phyloP scores from a whole-genome alignment of 2,888 invertebrate genomes.

The Caenorhabditis doughertyi region DNA sequence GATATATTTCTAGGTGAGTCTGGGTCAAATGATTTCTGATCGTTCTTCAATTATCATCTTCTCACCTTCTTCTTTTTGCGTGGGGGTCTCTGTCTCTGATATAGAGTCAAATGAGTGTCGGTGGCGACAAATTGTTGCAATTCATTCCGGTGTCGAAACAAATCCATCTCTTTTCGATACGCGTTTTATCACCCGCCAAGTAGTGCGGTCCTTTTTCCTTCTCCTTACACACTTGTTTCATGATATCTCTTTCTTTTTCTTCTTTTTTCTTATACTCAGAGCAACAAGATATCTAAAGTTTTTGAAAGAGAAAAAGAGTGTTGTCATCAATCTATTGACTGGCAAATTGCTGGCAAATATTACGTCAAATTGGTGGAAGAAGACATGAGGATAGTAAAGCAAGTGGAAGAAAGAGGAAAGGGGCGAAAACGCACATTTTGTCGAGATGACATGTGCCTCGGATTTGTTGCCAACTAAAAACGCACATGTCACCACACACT shows the following conservation, averaged over 20 bases:
- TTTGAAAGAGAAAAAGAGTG: constrained; percentile 7
- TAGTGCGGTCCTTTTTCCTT: background rate
- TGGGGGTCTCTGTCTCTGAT: constrained; percentile 20
- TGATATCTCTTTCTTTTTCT: constrained; percentile 18
- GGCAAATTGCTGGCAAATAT: constrained; percentile 65
- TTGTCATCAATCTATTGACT: constrained; percentile 64
- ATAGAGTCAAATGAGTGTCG: background rate
- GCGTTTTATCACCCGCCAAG: constrained; percentile 49
- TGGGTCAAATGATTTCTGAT: constrained; percentile 27
- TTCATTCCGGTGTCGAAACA: constrained; percentile 7
- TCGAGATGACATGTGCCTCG: constrained; percentile 56
- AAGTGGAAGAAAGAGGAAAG: constrained; percentile 3
- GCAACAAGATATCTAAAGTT: background rate
- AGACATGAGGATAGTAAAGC: constrained; percentile 20
- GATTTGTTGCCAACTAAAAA: constrained; percentile 62
- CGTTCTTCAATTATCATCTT: constrained; percentile 16
- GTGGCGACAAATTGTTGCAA: constrained; percentile 63
- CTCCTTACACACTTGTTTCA: constrained; percentile 57
- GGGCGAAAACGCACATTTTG: constrained; percentile 23
- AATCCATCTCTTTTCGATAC: constrained; percentile 9
- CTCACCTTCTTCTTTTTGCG: constrained; percentile 34
- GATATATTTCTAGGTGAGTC: constrained; percentile 87
- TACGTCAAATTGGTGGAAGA: constrained; percentile 58
- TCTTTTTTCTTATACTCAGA: background rate
- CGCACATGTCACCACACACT: constrained; percentile 53